phyloP scores from a whole-genome alignment of 2,113 vertebrate genomes.

The Passer domesticus region DNA sequence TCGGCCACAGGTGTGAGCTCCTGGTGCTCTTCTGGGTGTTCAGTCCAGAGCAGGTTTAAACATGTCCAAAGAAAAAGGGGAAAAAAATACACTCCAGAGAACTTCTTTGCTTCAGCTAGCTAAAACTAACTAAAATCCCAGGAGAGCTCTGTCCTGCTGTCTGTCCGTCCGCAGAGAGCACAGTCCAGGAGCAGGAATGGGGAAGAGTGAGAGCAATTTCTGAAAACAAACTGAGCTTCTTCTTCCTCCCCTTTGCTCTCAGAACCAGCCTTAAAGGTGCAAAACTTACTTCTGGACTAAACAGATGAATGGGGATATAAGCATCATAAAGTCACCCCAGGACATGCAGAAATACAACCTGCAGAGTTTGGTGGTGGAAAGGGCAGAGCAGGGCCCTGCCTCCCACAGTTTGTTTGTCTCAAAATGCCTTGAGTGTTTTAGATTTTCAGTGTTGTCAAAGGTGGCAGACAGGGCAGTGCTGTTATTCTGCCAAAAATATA shows the following conservation, averaged over 20 bases:
- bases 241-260: not conserved
- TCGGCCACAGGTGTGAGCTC: not conserved
- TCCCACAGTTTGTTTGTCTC: not conserved
- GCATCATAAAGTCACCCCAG: not conserved
- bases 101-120: not conserved
- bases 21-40: not conserved
- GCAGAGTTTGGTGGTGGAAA: not conserved
- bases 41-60: not conserved
- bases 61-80: not conserved
- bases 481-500: not conserved
- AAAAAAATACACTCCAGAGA: not conserved
- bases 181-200: not conserved
- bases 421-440: conserved; percentile 12
- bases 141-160: not conserved
- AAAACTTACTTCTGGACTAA: not conserved
- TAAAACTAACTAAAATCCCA: not conserved
- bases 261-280: not conserved
- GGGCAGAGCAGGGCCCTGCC: not conserved
- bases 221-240: not conserved
- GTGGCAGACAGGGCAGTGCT: conserved; percentile 35
- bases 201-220: not conserved
- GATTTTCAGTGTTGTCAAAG: not conserved
- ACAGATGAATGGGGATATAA: not conserved
- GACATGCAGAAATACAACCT: not conserved
- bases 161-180: not conserved